Base-by-base conservation (phyloP, 1,140 invertebrate genomes). In the Bombus pyrosoma region DNA sequence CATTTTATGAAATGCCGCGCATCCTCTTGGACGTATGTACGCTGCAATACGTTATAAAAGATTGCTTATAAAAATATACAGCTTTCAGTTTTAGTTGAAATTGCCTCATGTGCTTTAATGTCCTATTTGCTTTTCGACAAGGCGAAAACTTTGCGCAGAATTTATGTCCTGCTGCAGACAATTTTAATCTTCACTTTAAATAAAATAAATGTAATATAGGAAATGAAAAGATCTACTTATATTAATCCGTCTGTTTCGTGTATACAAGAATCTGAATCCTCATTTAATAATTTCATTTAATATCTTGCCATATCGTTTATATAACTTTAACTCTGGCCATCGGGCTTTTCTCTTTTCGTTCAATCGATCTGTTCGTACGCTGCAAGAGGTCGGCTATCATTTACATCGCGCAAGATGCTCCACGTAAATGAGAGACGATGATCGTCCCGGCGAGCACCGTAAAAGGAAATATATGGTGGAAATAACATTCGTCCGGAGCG, bases 1-100 rank as follows among this genome's bases (percentile, higher is more conserved):
- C 57, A 81, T 81, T 86, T 88, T 69, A 86, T 66, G 82, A 43
- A 81, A 82, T 64, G 69, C 81, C 88, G 81, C 83, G 66, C 77
- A 85, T 87, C 68, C 86, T 86, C 68, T 59, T 47, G 76, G 8
- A 74, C 12, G 18, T 62, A 62, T 22, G 28, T 32, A 37, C 77
- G 32, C 18, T 68, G 5, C 9, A 22, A 32, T 68, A 13, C 39
- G 32, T 34, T 37, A 39, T 71, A 53, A 81, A 81, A 57, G 32
- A 32, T 81, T 12, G 64, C 5, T 62, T 32, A 43, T 81, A 69
- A 80, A 80, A 69, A 37, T 25, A 32, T 66, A 69, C 47, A 80
- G 25, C 57, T 62, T n/a, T 25, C 10, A 39, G 8, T 39, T 57
- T 57, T 59, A 34, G 59, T 39, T 3, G 22, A 25, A 43, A 3